Conservation (phyloP, 2,888 invertebrate species). For the Adelphocoris suturalis region DNA sequence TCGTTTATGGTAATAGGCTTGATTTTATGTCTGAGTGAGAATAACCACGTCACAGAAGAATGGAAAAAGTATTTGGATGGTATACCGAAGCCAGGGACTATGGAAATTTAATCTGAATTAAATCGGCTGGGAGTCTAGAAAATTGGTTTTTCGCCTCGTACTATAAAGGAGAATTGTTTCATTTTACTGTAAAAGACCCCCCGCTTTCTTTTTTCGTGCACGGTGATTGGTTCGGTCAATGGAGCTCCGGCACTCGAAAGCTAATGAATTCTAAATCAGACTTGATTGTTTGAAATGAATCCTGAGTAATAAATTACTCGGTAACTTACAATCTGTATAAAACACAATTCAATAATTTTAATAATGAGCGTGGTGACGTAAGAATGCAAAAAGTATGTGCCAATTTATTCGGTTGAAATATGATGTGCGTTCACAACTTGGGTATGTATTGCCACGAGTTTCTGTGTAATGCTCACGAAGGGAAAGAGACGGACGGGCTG, state of each 20-base stretch:
- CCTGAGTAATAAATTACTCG: not conserved
- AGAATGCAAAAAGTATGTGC: no score
- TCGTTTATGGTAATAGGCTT: not conserved
- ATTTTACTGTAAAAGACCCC: not conserved
- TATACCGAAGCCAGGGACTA: not conserved
- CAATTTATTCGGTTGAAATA: no score
- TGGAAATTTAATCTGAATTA: conserved; percentile 32
- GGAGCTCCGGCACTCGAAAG: not conserved
- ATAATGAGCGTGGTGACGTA: no score
- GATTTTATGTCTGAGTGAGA: not conserved
- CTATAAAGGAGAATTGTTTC: conserved; percentile 12
- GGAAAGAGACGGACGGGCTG: no score
- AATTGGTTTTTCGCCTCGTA: conserved; percentile 3
- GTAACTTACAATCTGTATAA: no score
- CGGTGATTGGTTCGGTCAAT: not conserved
- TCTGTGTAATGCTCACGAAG: no score
- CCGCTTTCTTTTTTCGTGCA: not conserved
- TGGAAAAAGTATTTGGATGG: not conserved
- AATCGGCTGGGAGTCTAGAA: conserved; percentile 11
- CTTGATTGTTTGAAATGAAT: conserved; percentile 3
- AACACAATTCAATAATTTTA: no score
- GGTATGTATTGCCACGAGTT: no score
- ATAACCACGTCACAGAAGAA: not conserved
- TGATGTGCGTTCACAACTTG: no score
- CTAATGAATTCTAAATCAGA: not conserved